Base-by-base conservation (phyloP, 2,888 invertebrate species). In the Catocala nupta region DNA sequence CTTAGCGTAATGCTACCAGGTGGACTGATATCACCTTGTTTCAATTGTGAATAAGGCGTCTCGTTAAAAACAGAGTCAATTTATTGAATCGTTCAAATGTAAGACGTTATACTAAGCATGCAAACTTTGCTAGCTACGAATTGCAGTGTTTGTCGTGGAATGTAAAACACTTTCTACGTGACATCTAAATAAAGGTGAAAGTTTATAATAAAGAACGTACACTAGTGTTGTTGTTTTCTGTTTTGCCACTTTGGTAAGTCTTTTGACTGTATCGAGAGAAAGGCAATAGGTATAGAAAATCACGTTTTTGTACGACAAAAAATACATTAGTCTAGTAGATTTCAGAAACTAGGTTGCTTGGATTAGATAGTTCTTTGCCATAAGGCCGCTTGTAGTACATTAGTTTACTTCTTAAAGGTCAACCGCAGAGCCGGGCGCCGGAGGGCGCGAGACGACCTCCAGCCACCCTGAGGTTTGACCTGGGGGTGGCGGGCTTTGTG, bases 141-240 rank as follows among this genome's bases (percentile, higher is more conserved):
- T 6, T 50, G 33, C 12, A 36, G 3, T 9, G 13, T 5, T 13
- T 7, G 4, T 47, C 39, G n/a, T 39, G 8, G 52, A 45, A 44
- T 34, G 12, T 43, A 13, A 63, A 70, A 67, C 57, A 71, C 68
- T 68, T 68, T 71, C 62, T 63, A 71, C 47, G 58, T 59, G 39
- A 69, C 62, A 65, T 65, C 64, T 63, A 67, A 65, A 65, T 65
- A 71, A 62, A 80, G 71, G 83, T 81, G 84, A 84, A 84, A 83
- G 84, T 70, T 25, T 25, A 76, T 73, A 72, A 78, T 76, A 79
- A 78, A 71, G 65, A 80, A 68, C 53, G 68, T 53, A 57, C 49
- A 52, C 10, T 44, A 52, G 50, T 63, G 60, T 65, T 39, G 67
- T 63, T 68, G 67, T 72, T 73, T 65, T 65, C 34, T 73, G 57